phyloP scores from a whole-genome alignment of 1,140 invertebrate genomes.

The Panagrolaimus sp. region DNA sequence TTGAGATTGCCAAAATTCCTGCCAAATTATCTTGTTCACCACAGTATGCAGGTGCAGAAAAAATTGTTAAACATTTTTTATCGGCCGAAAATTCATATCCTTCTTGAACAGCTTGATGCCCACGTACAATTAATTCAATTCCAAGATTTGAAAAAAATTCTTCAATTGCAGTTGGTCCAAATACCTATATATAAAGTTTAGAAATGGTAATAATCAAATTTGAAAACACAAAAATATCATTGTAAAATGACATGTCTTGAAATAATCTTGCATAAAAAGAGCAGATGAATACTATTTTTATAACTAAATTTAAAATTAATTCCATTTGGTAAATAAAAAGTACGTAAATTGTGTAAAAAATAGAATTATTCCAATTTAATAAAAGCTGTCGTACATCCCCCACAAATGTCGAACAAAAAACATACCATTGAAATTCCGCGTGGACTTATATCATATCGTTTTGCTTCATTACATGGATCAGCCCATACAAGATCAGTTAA shows the following conservation, averaged over 20 bases:
- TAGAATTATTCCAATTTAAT: no score
- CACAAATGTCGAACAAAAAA: neutral
- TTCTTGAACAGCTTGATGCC: slow-evolving; percentile 18
- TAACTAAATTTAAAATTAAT: no score
- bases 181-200: slow-evolving; percentile 1
- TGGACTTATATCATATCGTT: neutral
- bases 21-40: slow-evolving; percentile 14
- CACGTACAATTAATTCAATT: slow-evolving; percentile 19
- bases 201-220: no score
- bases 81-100: slow-evolving; percentile 15
- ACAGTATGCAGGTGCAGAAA: slow-evolving; percentile 20
- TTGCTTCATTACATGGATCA: slow-evolving; percentile 66
- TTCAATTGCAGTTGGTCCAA: slow-evolving; percentile 16
- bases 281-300: no score
- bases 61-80: slow-evolving; percentile 22
- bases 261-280: no score
- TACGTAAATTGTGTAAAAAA: no score
- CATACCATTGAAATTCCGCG: slow-evolving; percentile 20
- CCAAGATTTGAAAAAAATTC: slow-evolving; percentile 15
- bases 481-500: slow-evolving; percentile 95
- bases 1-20: slow-evolving; percentile 4
- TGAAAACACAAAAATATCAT: no score
- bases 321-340: no score
- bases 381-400: no score
- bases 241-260: no score